Evolutionary conservation across 1,140 invertebrate species (phyloP), one percentile per base, ranked within the genome.

Genomic region (Lepeophtheirus salmonis): DNA sequence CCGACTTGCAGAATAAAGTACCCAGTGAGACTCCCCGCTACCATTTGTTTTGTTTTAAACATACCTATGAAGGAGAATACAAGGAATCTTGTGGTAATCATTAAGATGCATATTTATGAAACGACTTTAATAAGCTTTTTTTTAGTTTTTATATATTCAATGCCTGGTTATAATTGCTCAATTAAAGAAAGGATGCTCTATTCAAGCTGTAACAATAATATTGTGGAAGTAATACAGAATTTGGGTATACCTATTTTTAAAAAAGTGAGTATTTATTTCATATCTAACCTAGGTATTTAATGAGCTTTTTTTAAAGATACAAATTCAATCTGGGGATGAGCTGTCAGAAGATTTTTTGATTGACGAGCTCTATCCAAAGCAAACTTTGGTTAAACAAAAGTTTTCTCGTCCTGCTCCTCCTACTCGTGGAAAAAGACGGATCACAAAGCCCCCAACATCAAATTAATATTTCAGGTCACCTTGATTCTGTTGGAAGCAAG

Each of bases 131-230:
- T n/a, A n/a, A n/a, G n/a, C n/a, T n/a, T 57, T 56, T 0, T 65
- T 54, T 17, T 22, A 55, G 60, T 52, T 14, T 96, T 97, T 70
- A 87, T 96, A 66, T 96, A 96, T 72, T 91, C 88, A 10, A 94
- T 95, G 86, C 90, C 90, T 16, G 89, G 88, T 6, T 92, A 90
- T 70, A 83, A 76, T 52, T 92, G 87, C 68, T 82, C 86, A 62
- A 87, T 96, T 62, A 92, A 91, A 71, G 89, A 96, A 72, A 77
- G 90, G 66, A 97, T 97, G 91, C 76, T 96, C 65, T 97, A 96
- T 73, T 95, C 90, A 0, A 92, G 89, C 65, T 94, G 89, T 70
- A 95, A 94, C 74, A 82, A 79, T 63, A 84, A 86, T 17, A 78
- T 96, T 54, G 72, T 89, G 20, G 80, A 86, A 63, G 77, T 79